Evolutionary conservation across 2,888 invertebrate species (phyloP).

Genomic region (Eretmocerus hayati): DNA sequence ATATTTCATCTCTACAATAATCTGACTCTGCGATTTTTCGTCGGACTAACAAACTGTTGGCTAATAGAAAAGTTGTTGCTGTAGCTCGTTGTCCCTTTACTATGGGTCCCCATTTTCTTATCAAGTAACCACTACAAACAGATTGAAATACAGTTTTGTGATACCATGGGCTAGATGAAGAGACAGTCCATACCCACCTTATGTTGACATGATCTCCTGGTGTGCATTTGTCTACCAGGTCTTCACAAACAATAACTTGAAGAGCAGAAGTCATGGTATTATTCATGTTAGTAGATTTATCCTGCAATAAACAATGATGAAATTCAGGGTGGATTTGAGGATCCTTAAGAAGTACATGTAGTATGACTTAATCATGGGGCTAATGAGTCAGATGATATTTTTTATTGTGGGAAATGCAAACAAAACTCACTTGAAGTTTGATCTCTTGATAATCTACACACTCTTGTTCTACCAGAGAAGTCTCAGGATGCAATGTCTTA

Average conservation of each 20-base stretch:
- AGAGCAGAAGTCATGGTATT: conserved; percentile 31
- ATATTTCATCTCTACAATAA: conserved; percentile 50
- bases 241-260: conserved; percentile 52
- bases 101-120: conserved; percentile 65
- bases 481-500: conserved; percentile 44
- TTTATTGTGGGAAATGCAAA: no score
- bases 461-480: conserved; percentile 47
- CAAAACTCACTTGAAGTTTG: conserved; percentile 62
- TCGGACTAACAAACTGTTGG: conserved; percentile 37
- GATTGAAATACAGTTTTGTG: neutral
- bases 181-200: conserved; percentile 52
- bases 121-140: conserved; percentile 63
- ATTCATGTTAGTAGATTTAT: conserved; percentile 60
- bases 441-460: conserved; percentile 82
- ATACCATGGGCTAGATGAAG: no score
- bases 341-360: no score
- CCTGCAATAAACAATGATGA: conserved; percentile 49
- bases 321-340: conserved; percentile 2
- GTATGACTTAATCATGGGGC: no score
- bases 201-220: conserved; percentile 84
- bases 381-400: no score
- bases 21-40: conserved; percentile 36
- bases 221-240: conserved; percentile 78
- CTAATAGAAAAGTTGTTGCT: conserved; percentile 47
- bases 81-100: conserved; percentile 56